These are phyloP conservation scores for Lacanobia oleracea DNA, from an alignment of 2,888 invertebrate genomes.

Conservation along the genomic window DNA sequence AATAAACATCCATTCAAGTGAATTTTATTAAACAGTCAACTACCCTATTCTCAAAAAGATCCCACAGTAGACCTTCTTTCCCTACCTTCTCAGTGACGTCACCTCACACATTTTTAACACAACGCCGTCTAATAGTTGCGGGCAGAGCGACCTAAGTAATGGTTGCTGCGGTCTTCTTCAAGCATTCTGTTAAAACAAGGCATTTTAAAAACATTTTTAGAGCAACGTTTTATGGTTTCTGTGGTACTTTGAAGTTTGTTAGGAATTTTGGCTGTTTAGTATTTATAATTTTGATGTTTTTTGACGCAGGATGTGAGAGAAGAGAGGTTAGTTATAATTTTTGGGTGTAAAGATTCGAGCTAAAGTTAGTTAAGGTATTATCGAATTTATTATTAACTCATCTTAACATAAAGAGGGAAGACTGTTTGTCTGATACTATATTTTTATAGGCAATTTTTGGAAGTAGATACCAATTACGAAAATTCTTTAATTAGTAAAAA, in stretches of 20 bases:
- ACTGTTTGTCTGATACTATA: no score
- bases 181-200: slow-evolving; percentile 53
- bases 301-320: not conserved
- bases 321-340: slow-evolving; percentile 4
- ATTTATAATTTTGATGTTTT: slow-evolving; percentile 18
- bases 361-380: not conserved
- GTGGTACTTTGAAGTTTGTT: slow-evolving; percentile 35
- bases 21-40: no score
- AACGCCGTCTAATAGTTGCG: slow-evolving; percentile 56
- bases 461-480: no score
- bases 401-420: no score
- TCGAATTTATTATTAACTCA: not conserved
- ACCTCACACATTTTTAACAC: slow-evolving; percentile 41
- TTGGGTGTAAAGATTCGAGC: not conserved
- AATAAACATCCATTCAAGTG: no score
- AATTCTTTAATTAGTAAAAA: no score
- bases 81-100: not conserved
- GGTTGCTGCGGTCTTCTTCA: slow-evolving; percentile 44
- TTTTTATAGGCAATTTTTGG: no score
- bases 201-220: slow-evolving; percentile 53
- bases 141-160: slow-evolving; percentile 53
- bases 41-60: not conserved
- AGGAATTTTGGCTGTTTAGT: slow-evolving; percentile 40
- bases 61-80: not conserved
- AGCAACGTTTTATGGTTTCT: slow-evolving; percentile 16